Evolutionary conservation across 2,888 invertebrate species (phyloP), one percentile per base, ranked within the genome.

Genomic region (Tridacna crocea): DNA sequence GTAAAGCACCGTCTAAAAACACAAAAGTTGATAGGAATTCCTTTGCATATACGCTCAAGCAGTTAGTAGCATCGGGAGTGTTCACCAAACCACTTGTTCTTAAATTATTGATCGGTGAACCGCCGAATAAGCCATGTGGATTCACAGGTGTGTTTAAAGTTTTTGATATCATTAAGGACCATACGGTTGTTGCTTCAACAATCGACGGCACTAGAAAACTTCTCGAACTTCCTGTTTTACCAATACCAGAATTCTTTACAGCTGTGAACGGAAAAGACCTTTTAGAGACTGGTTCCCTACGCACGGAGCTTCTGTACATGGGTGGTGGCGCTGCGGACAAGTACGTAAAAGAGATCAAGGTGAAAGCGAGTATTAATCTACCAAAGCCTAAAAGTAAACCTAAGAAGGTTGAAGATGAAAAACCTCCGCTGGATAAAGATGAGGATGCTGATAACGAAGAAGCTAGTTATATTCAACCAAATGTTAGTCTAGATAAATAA

Each of bases 81-180:
- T 83, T 89, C 51, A 79, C 87, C 8, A 87, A 77, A 77, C 87
- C 85, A 8, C 82, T 87, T 22, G 82, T 86, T 22, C 78, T 90
- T 12, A 88, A 88, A 83, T 74, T 91, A 12, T 55, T 90, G 22
- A 81, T 77, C 15, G 91, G 91, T 0, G 85, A 85, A n/a, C 87
- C 88, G 15, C 91, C 91, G 6, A 74, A 81, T 51, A 88, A 89
- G 68, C 88, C 89, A 19, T 91, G 90, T 73, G 88, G 90, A 12
- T 91, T 91, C 77, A 89, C 90, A 10, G 87, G 88, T 26, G 80
- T 89, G 2, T 70, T 91, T 13, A 89, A 90, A 79, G 86, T 90
- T 11, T 81, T 84, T 83, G 89, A 90, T 60, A 84, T 90, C n/a
- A 84, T 87, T 10, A 87, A 87, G 77, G 91, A 91, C 63, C 88